These are phyloP conservation scores for Carassius carassius DNA, from an alignment of 2,113 vertebrate genomes.

Conservation along the genomic window DNA sequence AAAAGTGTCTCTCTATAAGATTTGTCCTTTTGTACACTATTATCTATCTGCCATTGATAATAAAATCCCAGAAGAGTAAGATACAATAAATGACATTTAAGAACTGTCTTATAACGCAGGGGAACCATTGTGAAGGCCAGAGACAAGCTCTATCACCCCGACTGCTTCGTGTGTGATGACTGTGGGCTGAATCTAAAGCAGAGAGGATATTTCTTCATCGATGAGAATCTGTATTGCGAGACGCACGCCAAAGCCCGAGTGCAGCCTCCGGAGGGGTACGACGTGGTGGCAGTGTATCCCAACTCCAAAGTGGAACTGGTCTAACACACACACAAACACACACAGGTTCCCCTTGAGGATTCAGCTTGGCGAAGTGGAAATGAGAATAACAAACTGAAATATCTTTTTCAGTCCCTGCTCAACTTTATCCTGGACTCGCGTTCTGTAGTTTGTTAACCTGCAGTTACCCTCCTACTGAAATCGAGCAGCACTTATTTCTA, in stretches of 20 bases:
- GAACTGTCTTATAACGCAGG: slow-evolving; percentile 65
- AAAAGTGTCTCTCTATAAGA: neutral
- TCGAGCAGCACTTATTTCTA: neutral
- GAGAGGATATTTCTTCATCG: slow-evolving; percentile 95
- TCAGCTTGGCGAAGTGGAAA: neutral
- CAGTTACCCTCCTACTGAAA: neutral
- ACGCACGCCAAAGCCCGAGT: slow-evolving; percentile 92
- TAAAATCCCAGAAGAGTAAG: neutral
- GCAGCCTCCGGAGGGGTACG: slow-evolving; percentile 95
- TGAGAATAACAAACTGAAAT: neutral
- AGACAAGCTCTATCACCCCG: slow-evolving; percentile 96
- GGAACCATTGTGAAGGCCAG: slow-evolving; percentile 96
- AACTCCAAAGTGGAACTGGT: slow-evolving; percentile 96
- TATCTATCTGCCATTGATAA: too few species aligned
- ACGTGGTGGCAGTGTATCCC: slow-evolving; percentile 97
- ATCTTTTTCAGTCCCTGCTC: too few species aligned
- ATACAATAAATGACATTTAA: neutral
- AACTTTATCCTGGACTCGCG: neutral
- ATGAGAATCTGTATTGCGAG: slow-evolving; percentile 95
- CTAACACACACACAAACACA: slow-evolving; percentile 57
- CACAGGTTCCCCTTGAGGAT: neutral
- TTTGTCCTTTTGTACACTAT: neutral
- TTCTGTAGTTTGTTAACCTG: slow-evolving; percentile 1
- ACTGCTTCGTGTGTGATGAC: slow-evolving; percentile 96
- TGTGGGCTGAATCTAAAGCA: slow-evolving; percentile 94